A percentile compares a stretch with the other conserved stretches of the same genome.
These are phyloP conservation scores for Netelia melanura DNA, from an alignment of 2,888 invertebrate species.

Conservation along the genomic window DNA sequence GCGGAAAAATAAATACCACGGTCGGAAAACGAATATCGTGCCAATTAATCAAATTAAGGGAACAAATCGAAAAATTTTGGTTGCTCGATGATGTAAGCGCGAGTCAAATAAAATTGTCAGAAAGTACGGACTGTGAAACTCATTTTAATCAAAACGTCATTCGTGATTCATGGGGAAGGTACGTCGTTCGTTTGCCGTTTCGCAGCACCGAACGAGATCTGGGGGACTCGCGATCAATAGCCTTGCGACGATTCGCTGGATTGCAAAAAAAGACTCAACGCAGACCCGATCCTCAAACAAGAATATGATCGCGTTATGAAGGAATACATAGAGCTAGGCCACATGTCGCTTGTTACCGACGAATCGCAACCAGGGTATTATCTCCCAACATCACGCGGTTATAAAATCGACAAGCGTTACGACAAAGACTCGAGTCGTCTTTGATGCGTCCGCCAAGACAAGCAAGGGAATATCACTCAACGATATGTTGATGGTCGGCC, in stretches of 20 bases:
- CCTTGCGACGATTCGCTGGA: slow-evolving; percentile 38
- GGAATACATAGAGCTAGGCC: slow-evolving; percentile 57
- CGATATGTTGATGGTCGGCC: slow-evolving; percentile 56
- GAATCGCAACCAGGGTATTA: slow-evolving; percentile 54
- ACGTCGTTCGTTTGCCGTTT: slow-evolving; percentile 56
- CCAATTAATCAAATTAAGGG: slow-evolving; percentile 40
- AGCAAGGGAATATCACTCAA: slow-evolving; percentile 51
- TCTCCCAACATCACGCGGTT: slow-evolving; percentile 57
- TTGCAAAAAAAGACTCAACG: slow-evolving; percentile 37
- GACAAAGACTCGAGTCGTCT: slow-evolving; percentile 50
- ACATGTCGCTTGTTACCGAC: slow-evolving; percentile 50
- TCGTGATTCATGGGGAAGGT: slow-evolving; percentile 43
- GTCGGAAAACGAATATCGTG: slow-evolving; percentile 38
- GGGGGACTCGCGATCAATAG: slow-evolving; percentile 52
- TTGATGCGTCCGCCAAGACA: slow-evolving; percentile 54
- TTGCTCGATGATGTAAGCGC: slow-evolving; percentile 48
- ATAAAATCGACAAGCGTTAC: slow-evolving; percentile 54
- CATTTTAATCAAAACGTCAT: slow-evolving; percentile 48
- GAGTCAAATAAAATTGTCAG: slow-evolving; percentile 26
- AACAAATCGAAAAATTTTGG: slow-evolving; percentile 58
- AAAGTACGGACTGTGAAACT: slow-evolving; percentile 48
- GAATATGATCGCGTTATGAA: slow-evolving; percentile 56
- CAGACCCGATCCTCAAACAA: slow-evolving; percentile 37
- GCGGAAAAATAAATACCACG: slow-evolving; percentile 45
- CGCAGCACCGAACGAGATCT: slow-evolving; percentile 32